Base-by-base conservation (phyloP, 30 jellyfish, hydroid and myxozoan species). In the Hydractinia symbiolongicarpus region DNA sequence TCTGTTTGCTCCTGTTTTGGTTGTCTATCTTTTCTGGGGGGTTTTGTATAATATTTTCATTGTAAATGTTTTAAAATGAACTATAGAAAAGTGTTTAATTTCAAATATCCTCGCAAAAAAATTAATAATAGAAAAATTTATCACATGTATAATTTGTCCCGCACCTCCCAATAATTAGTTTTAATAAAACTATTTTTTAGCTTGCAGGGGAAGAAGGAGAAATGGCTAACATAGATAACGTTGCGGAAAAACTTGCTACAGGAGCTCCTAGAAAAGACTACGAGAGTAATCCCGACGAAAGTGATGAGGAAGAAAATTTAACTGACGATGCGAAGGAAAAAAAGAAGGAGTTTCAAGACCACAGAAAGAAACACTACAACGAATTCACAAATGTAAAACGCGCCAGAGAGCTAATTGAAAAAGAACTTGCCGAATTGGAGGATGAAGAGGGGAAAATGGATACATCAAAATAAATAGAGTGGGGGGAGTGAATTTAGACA, bases 381-480 rank as follows among this genome's bases (percentile, higher is more conserved):
- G 99, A 94, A 76, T 94, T 94, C 64, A 78, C 95, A 54, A 81
- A 85, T 49, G 96, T 94, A 4, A 76, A 81, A 80, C 77, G 73
- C 17, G 99, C 99, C 15, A 75, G 99, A 85, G 95, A 88, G 73
- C 81, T 94, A 52, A 94, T 94, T 55, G 96, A 82, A 51, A 94
- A 94, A 64, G 99, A 94, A 78, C 77, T 88, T 5, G 95, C 88
- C 14, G 99, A 94, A 51, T 10, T 94, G 53, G 99, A 88, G 50
- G 96, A 78, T n/a, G 95, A 92, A 4, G 90, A 86, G 20, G 61
- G 16, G 60, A 51, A 19, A 16, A 62, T 30, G 57, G 76, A 54
- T 75, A 51, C 74, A 4, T 64, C 74, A n/a, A n/a, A 44, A 51
- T 64, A 64, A 64, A 7, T 11, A 64, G 44, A 30, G 44, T 30